phyloP scores from a whole-genome alignment of 2,113 vertebrate species.

The Cheirogaleus medius region DNA sequence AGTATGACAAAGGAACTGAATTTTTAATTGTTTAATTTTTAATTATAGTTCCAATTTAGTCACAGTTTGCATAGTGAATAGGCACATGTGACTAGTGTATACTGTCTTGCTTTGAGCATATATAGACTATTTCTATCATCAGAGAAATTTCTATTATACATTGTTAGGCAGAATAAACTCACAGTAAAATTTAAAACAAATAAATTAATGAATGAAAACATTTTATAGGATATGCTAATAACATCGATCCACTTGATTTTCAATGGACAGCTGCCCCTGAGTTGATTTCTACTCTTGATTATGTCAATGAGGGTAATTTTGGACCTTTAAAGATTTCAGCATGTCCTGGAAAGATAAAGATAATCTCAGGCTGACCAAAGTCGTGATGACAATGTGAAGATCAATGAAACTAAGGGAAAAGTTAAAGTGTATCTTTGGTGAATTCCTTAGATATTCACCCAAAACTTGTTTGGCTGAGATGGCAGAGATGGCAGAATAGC shows the following conservation, averaged over 20 bases:
- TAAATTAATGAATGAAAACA: background rate
- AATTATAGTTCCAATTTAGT: background rate
- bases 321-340: background rate
- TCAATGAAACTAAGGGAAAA: background rate
- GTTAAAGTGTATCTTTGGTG: background rate
- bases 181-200: background rate
- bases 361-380: background rate
- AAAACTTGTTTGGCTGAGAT: background rate
- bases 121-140: background rate
- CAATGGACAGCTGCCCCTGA: background rate
- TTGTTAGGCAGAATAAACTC: background rate
- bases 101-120: background rate
- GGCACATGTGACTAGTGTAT: background rate
- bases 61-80: background rate
- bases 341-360: background rate
- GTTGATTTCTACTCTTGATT: background rate
- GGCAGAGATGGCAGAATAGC: background rate
- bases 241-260: background rate
- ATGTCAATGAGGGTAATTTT: background rate
- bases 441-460: background rate
- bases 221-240: background rate
- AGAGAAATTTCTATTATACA: background rate
- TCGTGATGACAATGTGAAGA: background rate
- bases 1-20: background rate
- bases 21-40: background rate